phyloP scores from a whole-genome alignment of 2,797 vertebrate species.

The Paramormyrops hopkinsi region DNA sequence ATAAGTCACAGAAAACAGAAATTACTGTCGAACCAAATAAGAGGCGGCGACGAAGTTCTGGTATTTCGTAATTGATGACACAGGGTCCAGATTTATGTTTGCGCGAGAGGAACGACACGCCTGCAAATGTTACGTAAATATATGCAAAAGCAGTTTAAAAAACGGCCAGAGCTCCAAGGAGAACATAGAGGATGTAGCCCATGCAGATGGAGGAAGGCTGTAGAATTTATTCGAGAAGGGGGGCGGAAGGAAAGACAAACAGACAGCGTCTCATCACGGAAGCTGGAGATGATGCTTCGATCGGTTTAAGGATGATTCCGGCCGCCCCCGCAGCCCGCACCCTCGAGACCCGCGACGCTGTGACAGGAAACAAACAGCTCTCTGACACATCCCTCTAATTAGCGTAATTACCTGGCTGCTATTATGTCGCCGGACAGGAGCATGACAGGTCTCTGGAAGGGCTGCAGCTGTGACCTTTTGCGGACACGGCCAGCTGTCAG shows the following conservation, averaged over 20 bases:
- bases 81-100: background rate
- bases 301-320: constrained; percentile 57
- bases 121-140: background rate
- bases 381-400: constrained; percentile 70
- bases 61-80: background rate
- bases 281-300: constrained; percentile 46
- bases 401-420: constrained; percentile 71
- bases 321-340: constrained; percentile 12
- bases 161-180: background rate
- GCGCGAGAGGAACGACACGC: background rate
- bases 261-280: constrained; percentile 45
- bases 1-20: background rate
- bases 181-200: background rate
- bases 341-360: constrained; percentile 40
- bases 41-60: background rate
- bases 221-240: background rate
- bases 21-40: background rate
- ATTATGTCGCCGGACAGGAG: constrained; percentile 64
- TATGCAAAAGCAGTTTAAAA: background rate
- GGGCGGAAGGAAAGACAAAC: constrained; percentile 18
- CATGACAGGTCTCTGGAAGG: constrained; percentile 65
- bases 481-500: constrained; percentile 72
- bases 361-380: constrained; percentile 71
- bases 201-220: background rate
- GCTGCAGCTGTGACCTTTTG: constrained; percentile 68